Conservation (phyloP, 2,797 vertebrate species). For the Botia kubotai region DNA sequence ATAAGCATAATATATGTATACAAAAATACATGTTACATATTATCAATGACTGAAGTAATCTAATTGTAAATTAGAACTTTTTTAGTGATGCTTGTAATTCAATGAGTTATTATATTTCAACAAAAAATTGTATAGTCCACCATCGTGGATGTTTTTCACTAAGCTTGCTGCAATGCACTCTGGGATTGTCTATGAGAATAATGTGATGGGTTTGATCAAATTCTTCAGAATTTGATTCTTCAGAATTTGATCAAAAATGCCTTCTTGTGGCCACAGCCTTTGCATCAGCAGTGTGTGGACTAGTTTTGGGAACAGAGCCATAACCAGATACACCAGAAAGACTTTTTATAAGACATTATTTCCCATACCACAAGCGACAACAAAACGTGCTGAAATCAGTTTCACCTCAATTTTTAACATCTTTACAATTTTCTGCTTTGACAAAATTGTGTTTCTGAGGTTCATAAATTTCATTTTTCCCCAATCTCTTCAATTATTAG, state of each 20-base stretch:
- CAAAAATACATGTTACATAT: not conserved
- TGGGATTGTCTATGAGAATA: not conserved
- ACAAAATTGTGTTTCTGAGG: conserved; percentile 22
- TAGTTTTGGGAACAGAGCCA: not conserved
- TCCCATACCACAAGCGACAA: not conserved
- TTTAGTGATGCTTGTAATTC: too few relatives aligned
- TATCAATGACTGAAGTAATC: not conserved
- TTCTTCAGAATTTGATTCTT: not conserved
- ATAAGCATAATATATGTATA: too few relatives aligned
- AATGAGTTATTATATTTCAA: too few relatives aligned
- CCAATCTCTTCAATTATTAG: not conserved
- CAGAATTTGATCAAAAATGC: not conserved
- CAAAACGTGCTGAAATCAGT: conserved; percentile 45
- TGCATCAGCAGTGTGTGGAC: not conserved
- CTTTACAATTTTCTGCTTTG: conserved; percentile 41
- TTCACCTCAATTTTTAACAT: conserved; percentile 47
- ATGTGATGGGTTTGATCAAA: too few relatives aligned
- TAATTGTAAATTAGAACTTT: too few relatives aligned
- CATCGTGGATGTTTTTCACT: not conserved
- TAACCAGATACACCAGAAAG: conserved; percentile 3
- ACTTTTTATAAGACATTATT: not conserved
- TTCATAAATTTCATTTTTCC: conserved; percentile 45
- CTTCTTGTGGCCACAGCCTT: not conserved
- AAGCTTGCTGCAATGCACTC: not conserved
- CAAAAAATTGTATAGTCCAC: too few relatives aligned